Evolutionary conservation across 2,113 vertebrate species (phyloP).

Genomic region (Labeo catla): DNA sequence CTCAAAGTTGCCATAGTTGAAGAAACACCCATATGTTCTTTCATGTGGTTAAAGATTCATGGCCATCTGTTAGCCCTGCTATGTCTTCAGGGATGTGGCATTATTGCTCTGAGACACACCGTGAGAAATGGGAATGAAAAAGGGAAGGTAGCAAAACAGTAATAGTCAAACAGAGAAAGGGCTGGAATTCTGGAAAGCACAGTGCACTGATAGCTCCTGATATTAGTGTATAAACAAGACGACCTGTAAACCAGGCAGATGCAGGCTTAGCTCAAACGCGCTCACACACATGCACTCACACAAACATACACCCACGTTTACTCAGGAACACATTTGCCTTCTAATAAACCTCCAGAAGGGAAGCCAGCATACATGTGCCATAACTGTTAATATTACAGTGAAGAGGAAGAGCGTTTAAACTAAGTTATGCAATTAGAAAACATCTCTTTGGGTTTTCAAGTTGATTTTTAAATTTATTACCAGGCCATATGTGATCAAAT

Average conservation of each 20-base stretch:
- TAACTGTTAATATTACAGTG: background rate
- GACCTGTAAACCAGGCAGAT: background rate
- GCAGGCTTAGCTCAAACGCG: background rate
- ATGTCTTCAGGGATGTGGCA: conserved; percentile 7
- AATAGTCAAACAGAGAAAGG: background rate
- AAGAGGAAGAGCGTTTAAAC: background rate
- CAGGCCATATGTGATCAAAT: no score
- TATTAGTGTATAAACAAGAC: background rate
- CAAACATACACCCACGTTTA: background rate
- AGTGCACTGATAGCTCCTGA: background rate
- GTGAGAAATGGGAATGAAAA: background rate
- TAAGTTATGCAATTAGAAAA: background rate
- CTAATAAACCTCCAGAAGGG: background rate
- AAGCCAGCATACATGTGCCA: background rate
- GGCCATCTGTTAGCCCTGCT: conserved; percentile 23
- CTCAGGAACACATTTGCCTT: background rate
- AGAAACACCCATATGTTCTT: conserved; percentile 11
- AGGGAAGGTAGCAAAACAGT: background rate
- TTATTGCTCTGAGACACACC: conserved; percentile 10
- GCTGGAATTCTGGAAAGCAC: background rate
- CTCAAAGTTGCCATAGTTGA: background rate
- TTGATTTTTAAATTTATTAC: background rate
- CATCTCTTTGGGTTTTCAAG: background rate
- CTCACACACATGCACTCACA: background rate
- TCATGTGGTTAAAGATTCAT: conserved; percentile 10